Evolutionary conservation across 1,140 invertebrate genomes (phyloP).

Genomic region (Rhynchophorus ferrugineus): DNA sequence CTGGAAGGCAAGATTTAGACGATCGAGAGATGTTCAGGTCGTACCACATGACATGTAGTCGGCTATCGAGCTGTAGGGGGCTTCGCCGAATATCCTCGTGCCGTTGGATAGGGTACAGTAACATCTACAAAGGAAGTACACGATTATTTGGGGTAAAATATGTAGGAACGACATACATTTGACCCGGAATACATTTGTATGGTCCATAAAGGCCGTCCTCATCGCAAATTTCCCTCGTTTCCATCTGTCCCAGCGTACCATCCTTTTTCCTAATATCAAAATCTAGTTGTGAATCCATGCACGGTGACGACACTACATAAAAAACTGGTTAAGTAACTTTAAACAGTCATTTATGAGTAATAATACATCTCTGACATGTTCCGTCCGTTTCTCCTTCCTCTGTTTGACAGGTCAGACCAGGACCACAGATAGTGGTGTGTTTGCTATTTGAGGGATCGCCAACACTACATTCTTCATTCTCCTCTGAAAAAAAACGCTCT

Average conservation of each 20-base stretch:
- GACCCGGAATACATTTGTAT: slow-evolving; percentile 49
- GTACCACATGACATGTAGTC: slow-evolving; percentile 50
- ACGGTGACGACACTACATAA: slow-evolving; percentile 32
- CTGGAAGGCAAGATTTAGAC: slow-evolving; percentile 31
- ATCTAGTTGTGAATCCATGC: slow-evolving; percentile 32
- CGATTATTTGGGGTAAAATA: background rate
- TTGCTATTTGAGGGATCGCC: slow-evolving; percentile 33
- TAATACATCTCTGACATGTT: slow-evolving; percentile 27
- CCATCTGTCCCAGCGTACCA: slow-evolving; percentile 35
- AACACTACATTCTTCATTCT: slow-evolving; percentile 36
- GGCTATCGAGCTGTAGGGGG: slow-evolving; percentile 39
- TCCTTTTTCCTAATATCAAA: slow-evolving; percentile 35
- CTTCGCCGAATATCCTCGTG: slow-evolving; percentile 52
- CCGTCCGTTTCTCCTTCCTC: slow-evolving; percentile 11
- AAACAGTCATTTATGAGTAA: background rate
- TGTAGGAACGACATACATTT: slow-evolving; percentile 51
- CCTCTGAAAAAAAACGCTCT: slow-evolving; percentile 25
- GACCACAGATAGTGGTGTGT: slow-evolving; percentile 40
- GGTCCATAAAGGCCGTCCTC: slow-evolving; percentile 45
- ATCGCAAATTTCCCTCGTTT: slow-evolving; percentile 47
- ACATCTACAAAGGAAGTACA: slow-evolving; percentile 45
- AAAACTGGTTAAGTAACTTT: slow-evolving; percentile 2
- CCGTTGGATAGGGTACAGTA: slow-evolving; percentile 51
- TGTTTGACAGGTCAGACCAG: slow-evolving; percentile 34
- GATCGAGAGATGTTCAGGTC: background rate